Base-by-base conservation (phyloP, 2,113 vertebrate genomes). In the Plecotus auritus region DNA sequence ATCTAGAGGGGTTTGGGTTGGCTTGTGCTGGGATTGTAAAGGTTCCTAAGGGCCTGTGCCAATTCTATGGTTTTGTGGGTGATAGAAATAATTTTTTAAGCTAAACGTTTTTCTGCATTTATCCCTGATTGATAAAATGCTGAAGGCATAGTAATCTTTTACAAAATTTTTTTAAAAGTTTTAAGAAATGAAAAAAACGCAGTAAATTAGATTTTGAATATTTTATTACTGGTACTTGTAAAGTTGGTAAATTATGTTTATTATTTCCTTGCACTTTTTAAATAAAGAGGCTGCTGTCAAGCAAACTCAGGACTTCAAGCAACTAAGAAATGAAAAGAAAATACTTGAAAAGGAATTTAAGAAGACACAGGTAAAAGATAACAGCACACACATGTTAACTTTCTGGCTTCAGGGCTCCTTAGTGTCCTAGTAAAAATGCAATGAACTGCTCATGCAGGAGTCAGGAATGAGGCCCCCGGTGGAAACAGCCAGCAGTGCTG, bases 251-350 rank as follows among this genome's bases (percentile, higher is more conserved):
- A 51, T 90, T 51, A 14, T 37, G 72, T 32, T 42, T 83, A 42
- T 88, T 73, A 32, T 37, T 78, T 92, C 51, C 2, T 18, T 88
- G 12, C 4, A 1, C 54, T 85, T 56, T 9, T 97, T 96, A 97
- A 76, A 96, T 95, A 95, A 98, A 99, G 99, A 99, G 67, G 98
- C 98, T 66, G 98, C 98, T 94, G 95, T 95, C 95, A 99, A 98
- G 96, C 99, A 99, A 86, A 98, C 95, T 30, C 95, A 98, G 95
- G 98, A 99, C 90, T 99, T 99, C 93, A 98, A 96, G 77, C 98
- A 98, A 51, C 95, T 99, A 88, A 99, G 98, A 95, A 98, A 96
- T 92, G 99, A 99, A 87, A 99, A 99, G 96, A 98, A 95, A 40
- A 95, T 97, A 20, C 98, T 99, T 59, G 98, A 99, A 91, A 99